Percentiles rank a stretch among this genome's conserved stretches.
phyloP scores from a whole-genome alignment of 2,113 vertebrate species.

The Thalassarche chlororhynchos region DNA sequence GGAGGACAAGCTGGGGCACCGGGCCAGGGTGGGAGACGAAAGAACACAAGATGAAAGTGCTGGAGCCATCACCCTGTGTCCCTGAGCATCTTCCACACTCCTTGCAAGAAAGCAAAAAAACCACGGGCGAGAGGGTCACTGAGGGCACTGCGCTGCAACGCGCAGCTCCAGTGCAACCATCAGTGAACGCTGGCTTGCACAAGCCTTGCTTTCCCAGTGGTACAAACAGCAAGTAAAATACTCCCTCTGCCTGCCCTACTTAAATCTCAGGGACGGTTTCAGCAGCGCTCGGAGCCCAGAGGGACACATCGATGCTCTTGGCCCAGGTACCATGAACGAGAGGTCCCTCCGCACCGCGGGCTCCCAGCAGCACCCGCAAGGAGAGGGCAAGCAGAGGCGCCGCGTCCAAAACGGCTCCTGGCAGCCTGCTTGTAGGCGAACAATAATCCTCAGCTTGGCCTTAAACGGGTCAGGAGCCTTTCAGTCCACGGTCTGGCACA shows the following conservation, averaged over 20 bases:
- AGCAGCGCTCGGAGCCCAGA: not conserved
- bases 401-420: rapidly evolving
- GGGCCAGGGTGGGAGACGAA: not conserved
- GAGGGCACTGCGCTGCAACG: rapidly evolving
- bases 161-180: not conserved
- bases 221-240: rapidly evolving
- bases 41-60: rapidly evolving
- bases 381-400: not conserved
- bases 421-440: not conserved
- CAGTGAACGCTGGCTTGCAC: rapidly evolving
- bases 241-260: not conserved
- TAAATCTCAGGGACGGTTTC: not conserved
- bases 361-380: not conserved
- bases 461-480: not conserved
- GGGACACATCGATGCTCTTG: rapidly evolving
- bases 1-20: rapidly evolving
- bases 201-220: not conserved
- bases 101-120: not conserved
- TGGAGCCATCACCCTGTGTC: not conserved
- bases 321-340: rapidly evolving
- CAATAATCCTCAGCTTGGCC: not conserved
- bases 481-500: not conserved
- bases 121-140: rapidly evolving
- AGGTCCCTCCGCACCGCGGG: rapidly evolving
- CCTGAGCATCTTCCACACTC: not conserved